Percentiles rank a stretch among this genome's conserved stretches.
phyloP scores from a whole-genome alignment of 1,140 invertebrate genomes.

The Drosophila quadrilineata region DNA sequence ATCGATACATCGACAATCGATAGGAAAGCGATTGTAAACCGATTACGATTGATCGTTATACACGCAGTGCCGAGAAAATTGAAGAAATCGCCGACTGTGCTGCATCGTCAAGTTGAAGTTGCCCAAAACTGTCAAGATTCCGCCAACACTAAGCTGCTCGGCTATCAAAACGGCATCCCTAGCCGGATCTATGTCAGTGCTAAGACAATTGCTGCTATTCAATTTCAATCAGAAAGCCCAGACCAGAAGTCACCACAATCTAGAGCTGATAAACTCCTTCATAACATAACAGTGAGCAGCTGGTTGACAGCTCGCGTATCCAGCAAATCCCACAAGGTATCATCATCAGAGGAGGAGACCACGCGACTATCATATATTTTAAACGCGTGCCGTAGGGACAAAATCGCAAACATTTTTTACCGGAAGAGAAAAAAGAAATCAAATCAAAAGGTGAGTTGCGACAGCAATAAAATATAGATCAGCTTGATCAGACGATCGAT shows the following conservation, averaged over 20 bases:
- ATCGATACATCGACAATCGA: too few relatives aligned
- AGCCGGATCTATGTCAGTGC: conserved; percentile 76
- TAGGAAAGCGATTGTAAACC: too few relatives aligned
- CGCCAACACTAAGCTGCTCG: conserved; percentile 56
- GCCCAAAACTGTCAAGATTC: conserved; percentile 72
- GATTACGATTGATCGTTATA: too few relatives aligned
- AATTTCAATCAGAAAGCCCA: conserved; percentile 77
- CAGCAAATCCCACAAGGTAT: too few relatives aligned
- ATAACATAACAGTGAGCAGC: conserved; percentile 71
- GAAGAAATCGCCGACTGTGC: conserved; percentile 1
- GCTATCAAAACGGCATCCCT: conserved; percentile 72
- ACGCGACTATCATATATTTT: conserved; percentile 28
- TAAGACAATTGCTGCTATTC: conserved; percentile 66
- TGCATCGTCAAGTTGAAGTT: conserved; percentile 8
- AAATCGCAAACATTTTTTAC: conserved; percentile 78
- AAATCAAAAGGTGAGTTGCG: conserved; percentile 69
- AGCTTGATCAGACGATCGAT: too few relatives aligned
- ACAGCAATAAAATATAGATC: too few relatives aligned
- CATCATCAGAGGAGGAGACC: conserved; percentile 12
- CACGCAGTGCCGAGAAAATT: too few relatives aligned
- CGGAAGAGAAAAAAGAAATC: conserved; percentile 78
- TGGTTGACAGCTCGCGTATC: conserved; percentile 13
- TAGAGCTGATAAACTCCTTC: conserved; percentile 78
- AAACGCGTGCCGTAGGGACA: conserved; percentile 52
- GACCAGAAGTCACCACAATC: conserved; percentile 64